These are phyloP conservation scores for Nyctibius bracteatus DNA, from an alignment of 2,113 vertebrate species.

Conservation along the genomic window DNA sequence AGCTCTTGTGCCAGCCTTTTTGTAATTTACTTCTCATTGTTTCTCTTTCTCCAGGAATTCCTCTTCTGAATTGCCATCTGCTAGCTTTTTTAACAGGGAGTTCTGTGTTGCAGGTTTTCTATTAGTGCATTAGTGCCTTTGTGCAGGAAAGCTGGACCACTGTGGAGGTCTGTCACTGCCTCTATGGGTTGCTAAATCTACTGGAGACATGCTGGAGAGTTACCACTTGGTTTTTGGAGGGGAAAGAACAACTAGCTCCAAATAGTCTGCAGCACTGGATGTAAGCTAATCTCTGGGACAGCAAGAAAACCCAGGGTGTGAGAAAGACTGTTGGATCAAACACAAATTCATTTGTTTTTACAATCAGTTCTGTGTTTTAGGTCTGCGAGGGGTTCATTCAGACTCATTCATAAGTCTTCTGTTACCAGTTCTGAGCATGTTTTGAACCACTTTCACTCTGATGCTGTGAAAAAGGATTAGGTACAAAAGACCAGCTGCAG, in stretches of 20 bases:
- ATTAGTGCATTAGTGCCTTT: neutral
- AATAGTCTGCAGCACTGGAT: neutral
- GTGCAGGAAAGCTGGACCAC: neutral
- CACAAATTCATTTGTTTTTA: neutral
- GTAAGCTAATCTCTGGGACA: neutral
- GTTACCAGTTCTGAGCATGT: neutral
- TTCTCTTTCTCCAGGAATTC: slow-evolving; percentile 1
- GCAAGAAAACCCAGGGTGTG: neutral
- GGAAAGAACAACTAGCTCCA: neutral
- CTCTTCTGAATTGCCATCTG: slow-evolving; percentile 6
- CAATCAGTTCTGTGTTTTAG: neutral
- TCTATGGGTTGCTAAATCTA: neutral
- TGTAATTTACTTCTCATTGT: neutral
- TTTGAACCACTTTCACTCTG: neutral
- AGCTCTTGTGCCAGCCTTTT: neutral
- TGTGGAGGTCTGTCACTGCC: neutral
- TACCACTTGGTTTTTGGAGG: neutral
- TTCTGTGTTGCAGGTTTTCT: neutral
- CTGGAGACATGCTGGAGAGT: neutral
- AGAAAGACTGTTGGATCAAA: neutral
- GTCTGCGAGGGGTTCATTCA: neutral
- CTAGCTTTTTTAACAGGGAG: neutral
- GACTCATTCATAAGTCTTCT: neutral
- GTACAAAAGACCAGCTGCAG: neutral
- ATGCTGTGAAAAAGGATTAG: neutral